A percentile compares a stretch with the other conserved stretches of the same genome.
Evolutionary conservation across 2,797 vertebrate species (phyloP).

Genomic region (Danio tinwini): DNA sequence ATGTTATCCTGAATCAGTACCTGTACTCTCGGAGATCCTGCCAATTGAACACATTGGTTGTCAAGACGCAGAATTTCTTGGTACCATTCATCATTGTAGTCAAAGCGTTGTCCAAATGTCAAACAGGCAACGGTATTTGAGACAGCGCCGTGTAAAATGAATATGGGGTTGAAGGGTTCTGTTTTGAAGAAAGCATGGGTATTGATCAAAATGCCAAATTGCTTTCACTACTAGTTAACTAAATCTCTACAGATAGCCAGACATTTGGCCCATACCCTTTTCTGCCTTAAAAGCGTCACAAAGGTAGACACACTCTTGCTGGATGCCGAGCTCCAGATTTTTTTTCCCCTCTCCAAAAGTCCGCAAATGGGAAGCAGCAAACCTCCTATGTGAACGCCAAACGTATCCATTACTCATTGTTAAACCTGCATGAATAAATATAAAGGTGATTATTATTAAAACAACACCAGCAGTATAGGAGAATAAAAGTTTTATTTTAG

Average conservation of each 20-base stretch:
- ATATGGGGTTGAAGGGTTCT: conserved; percentile 81
- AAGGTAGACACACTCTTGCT: conserved; percentile 71
- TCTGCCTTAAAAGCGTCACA: conserved; percentile 77
- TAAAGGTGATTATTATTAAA: not conserved
- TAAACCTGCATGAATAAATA: conserved; percentile 67
- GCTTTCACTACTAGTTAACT: not conserved
- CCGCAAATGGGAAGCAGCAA: conserved; percentile 71
- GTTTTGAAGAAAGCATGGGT: not conserved
- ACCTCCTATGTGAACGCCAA: conserved; percentile 78
- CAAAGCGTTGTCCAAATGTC: conserved; percentile 83
- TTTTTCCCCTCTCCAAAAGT: conserved; percentile 73
- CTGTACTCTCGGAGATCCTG: conserved; percentile 74
- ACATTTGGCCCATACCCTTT: conserved; percentile 63
- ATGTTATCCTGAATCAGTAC: conserved; percentile 60
- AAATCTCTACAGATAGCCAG: not conserved
- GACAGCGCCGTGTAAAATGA: conserved; percentile 69
- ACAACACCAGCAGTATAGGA: not conserved
- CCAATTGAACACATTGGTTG: conserved; percentile 72
- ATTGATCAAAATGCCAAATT: not conserved
- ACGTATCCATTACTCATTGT: conserved; percentile 72
- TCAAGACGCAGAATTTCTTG: conserved; percentile 74
- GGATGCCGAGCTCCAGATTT: conserved; percentile 68
- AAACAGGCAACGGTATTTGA: conserved; percentile 83
- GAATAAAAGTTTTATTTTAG: not conserved
- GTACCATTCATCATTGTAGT: conserved; percentile 81